phyloP scores from a whole-genome alignment of 2,888 invertebrate species.

The Acrobeloides nanus region DNA sequence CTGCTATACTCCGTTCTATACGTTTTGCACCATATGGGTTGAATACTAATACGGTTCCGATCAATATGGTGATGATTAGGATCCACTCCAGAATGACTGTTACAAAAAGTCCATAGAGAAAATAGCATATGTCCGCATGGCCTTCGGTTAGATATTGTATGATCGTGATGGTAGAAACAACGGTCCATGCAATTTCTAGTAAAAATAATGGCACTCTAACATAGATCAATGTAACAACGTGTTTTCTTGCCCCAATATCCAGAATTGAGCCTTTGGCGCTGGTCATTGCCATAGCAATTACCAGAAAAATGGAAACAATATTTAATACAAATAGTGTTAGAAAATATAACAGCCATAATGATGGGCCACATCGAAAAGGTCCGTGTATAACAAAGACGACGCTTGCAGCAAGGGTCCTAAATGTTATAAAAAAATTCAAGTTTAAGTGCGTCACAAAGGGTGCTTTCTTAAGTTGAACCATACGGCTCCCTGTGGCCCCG shows the following conservation, averaged over 20 bases:
- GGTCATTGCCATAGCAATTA: constrained; percentile 40
- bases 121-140: constrained; percentile 25
- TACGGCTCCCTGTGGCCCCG: no score
- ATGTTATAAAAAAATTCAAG: constrained; percentile 6
- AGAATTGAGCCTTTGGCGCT: constrained; percentile 68
- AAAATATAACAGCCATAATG: constrained; percentile 24
- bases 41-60: constrained; percentile 39
- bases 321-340: constrained; percentile 53
- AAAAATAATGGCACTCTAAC: constrained; percentile 69
- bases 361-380: constrained; percentile 35
- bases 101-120: constrained; percentile 23
- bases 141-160: no score
- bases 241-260: constrained; percentile 63
- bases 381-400: constrained; percentile 37
- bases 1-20: constrained; percentile 31
- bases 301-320: constrained; percentile 23
- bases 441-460: no score
- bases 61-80: constrained; percentile 34
- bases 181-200: constrained; percentile 72
- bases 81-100: constrained; percentile 47
- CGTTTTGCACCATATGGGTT: constrained; percentile 36
- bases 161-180: constrained; percentile 72
- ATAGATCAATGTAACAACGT: constrained; percentile 68
- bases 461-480: no score
- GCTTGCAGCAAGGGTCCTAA: constrained; percentile 26